Base-by-base conservation (phyloP, 2,888 invertebrate species). In the Drosophila lacicola region DNA sequence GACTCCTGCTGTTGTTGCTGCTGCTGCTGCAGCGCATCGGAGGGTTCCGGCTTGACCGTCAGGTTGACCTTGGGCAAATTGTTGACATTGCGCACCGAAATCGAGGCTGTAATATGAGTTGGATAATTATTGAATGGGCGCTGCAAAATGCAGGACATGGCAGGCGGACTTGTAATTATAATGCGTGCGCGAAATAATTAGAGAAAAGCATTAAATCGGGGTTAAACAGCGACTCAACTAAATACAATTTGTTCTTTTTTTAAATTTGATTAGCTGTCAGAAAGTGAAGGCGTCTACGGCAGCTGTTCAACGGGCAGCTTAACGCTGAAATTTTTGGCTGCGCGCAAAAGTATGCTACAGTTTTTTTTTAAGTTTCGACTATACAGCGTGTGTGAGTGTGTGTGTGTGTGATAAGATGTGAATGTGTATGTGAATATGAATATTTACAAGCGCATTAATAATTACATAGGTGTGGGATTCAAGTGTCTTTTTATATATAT, bases 31-130 rank as follows among this genome's bases (percentile, higher is more conserved):
- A 51, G 56, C 47, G 71, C 66, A 71, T 92, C 92, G n/a, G 91
- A 87, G n/a, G 92, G 90, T 70, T 92, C 92, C 60, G 92, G 92
- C 68, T 92, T 92, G 37, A 92, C 92, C 4, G 92, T 92, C 33
- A 92, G 85, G 74, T 92, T 91, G n/a, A 88, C 89, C 78, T 92
- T 92, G 50, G 93, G 92, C 75, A 92, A 87, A 76, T 91, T 92
- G 70, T 91, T 90, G 3, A 92, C 92, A 80, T 92, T 92, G 36
- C 91, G 91, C 91, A 95, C 95, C 84, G 95, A 95, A 92, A 95
- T 95, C 82, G 95, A 96, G 90, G 95, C 96, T 96, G 93, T 45
- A 94, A 94, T 80, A 21, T 50, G 63, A 14, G 25, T 49, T 9
- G 9, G 13, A 41, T 29, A 11, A 33, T 67, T 47, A 69, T 37